phyloP scores from a whole-genome alignment of 2,888 invertebrate species.

The Lasioglossum zephyrum region DNA sequence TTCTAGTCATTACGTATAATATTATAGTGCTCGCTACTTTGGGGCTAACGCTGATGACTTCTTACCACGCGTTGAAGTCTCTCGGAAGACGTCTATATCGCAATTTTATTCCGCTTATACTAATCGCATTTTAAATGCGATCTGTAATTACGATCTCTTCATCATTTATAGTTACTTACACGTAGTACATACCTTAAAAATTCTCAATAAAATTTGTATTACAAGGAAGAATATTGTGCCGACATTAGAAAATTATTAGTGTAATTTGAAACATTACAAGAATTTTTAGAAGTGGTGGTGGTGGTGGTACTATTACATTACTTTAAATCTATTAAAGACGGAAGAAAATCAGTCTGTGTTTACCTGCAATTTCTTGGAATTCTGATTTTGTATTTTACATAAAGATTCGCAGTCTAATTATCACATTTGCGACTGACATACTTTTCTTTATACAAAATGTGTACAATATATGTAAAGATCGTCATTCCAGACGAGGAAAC shows the following conservation, averaged over 20 bases:
- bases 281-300: too few relatives aligned
- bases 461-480: not conserved
- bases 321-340: too few relatives aligned
- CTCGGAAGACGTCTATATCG: not conserved
- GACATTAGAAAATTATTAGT: not conserved
- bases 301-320: too few relatives aligned
- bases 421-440: not conserved
- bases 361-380: too few relatives aligned
- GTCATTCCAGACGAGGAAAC: not conserved
- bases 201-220: not conserved
- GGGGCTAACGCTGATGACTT: not conserved
- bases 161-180: not conserved
- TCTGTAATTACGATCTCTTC: not conserved
- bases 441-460: not conserved
- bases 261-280: too few relatives aligned
- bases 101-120: not conserved
- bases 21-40: not conserved
- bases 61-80: not conserved
- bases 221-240: not conserved
- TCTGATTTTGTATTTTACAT: too few relatives aligned
- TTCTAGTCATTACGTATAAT: not conserved
- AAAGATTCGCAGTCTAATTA: too few relatives aligned
- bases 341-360: too few relatives aligned
- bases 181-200: not conserved
- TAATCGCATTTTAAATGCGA: not conserved